Evolutionary conservation across 2,113 vertebrate species (phyloP).

Genomic region (Artemisiospiza belli): DNA sequence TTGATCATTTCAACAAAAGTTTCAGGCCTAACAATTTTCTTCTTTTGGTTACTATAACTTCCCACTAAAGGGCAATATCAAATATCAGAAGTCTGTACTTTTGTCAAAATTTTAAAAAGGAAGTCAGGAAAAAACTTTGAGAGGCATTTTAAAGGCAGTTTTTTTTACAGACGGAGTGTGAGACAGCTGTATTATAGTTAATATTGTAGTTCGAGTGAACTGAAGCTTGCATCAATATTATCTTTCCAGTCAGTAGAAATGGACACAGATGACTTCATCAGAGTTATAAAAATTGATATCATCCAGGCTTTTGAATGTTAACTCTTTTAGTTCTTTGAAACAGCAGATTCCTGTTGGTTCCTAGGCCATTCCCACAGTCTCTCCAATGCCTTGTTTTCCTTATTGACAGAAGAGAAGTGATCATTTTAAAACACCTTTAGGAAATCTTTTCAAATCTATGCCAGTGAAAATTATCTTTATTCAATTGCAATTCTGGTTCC

Average conservation of each 20-base stretch:
- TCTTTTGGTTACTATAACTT: not conserved
- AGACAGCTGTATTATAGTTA: not conserved
- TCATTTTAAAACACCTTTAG: not conserved
- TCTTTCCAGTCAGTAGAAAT: not conserved
- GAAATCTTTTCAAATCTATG: not conserved
- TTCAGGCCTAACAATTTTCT: not conserved
- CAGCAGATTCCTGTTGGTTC: not conserved
- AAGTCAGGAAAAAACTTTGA: not conserved
- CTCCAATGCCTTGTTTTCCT: not conserved
- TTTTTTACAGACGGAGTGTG: not conserved
- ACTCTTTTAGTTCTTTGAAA: not conserved
- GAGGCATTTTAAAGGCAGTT: not conserved
- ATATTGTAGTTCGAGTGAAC: not conserved
- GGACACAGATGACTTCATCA: not conserved
- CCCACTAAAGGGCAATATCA: not conserved
- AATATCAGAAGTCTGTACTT: not conserved
- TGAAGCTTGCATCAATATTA: not conserved
- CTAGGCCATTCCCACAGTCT: not conserved
- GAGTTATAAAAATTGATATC: not conserved
- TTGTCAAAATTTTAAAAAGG: not conserved
- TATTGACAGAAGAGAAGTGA: not conserved
- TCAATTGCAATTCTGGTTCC: not conserved
- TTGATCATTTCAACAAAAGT: not conserved
- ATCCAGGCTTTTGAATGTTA: not conserved
- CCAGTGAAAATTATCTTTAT: not conserved